Percentiles rank a stretch among this genome's conserved stretches.
These are phyloP conservation scores for Dasysyrphus tricinctus DNA, from an alignment of 2,888 invertebrate species.

Conservation along the genomic window DNA sequence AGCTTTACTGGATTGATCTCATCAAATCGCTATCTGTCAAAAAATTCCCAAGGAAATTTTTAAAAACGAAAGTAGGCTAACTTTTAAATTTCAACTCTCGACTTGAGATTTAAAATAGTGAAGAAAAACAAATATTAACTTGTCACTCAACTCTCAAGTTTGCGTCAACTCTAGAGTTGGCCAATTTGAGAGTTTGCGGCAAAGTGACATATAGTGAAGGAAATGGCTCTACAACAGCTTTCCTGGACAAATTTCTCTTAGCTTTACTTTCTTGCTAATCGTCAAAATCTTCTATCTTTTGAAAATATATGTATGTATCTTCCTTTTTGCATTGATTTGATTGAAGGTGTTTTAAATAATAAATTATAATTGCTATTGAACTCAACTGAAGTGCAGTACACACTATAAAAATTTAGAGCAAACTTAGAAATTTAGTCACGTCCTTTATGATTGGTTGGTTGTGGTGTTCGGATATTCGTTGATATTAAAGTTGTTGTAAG, in stretches of 20 bases:
- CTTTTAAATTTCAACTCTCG: too few relatives aligned
- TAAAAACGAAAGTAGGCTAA: too few relatives aligned
- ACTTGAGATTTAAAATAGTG: too few relatives aligned
- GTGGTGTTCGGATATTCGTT: background rate
- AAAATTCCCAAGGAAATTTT: too few relatives aligned
- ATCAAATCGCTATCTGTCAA: too few relatives aligned
- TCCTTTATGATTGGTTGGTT: conserved; percentile 12
- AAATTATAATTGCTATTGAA: background rate
- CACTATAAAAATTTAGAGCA: conserved; percentile 5
- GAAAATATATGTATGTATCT: background rate
- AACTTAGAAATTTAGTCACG: conserved; percentile 40
- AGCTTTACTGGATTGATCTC: too few relatives aligned
- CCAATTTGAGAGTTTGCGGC: too few relatives aligned
- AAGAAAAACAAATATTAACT: too few relatives aligned
- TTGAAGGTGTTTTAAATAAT: conserved; percentile 9
- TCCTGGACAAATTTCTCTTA: conserved; percentile 13
- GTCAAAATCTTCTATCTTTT: background rate
- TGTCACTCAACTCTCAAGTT: too few relatives aligned
- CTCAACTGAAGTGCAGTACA: background rate
- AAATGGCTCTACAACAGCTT: conserved; percentile 1
- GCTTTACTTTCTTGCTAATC: background rate
- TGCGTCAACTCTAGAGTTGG: too few relatives aligned
- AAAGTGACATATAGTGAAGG: too few relatives aligned
- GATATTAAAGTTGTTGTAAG: background rate
- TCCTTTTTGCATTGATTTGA: conserved; percentile 2